These are phyloP conservation scores for Okapia johnstoni DNA, from an alignment of 2,113 vertebrate genomes.

Conservation along the genomic window DNA sequence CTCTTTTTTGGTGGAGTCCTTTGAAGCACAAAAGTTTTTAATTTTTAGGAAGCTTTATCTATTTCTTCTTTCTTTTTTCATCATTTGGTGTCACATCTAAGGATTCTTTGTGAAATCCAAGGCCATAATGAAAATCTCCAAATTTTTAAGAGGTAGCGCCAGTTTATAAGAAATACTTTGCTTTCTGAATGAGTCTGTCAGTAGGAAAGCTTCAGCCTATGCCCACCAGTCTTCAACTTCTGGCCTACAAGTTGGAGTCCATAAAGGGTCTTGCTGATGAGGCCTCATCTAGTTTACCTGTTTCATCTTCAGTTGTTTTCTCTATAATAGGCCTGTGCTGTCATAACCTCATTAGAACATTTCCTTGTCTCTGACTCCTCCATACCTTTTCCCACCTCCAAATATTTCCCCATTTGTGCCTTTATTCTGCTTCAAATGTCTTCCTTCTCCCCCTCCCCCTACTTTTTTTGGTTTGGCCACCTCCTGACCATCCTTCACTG, in stretches of 20 bases:
- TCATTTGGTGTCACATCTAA: not conserved
- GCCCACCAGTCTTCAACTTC: not conserved
- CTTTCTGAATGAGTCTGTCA: not conserved
- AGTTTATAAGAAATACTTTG: not conserved
- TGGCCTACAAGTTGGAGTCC: not conserved
- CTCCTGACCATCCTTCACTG: not conserved
- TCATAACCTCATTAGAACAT: not conserved
- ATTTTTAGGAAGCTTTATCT: not conserved
- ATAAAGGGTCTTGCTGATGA: not conserved
- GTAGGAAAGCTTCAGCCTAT: not conserved
- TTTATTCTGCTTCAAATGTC: not conserved
- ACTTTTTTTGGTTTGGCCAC: not conserved
- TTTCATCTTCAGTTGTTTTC: not conserved
- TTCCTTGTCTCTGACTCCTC: not conserved
- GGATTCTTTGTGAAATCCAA: not conserved
- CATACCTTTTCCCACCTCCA: not conserved
- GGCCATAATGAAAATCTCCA: not conserved
- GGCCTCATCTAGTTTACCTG: not conserved
- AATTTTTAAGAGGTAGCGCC: not conserved
- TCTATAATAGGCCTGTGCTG: not conserved
- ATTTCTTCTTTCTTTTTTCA: not conserved
- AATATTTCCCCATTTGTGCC: not conserved
- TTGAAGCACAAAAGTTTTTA: not conserved
- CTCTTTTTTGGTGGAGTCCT: not conserved
- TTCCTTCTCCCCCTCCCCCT: no score